Percentiles rank a stretch among this genome's conserved stretches.
phyloP scores from a whole-genome alignment of 2,797 vertebrate species.

The Apogon talboti region DNA sequence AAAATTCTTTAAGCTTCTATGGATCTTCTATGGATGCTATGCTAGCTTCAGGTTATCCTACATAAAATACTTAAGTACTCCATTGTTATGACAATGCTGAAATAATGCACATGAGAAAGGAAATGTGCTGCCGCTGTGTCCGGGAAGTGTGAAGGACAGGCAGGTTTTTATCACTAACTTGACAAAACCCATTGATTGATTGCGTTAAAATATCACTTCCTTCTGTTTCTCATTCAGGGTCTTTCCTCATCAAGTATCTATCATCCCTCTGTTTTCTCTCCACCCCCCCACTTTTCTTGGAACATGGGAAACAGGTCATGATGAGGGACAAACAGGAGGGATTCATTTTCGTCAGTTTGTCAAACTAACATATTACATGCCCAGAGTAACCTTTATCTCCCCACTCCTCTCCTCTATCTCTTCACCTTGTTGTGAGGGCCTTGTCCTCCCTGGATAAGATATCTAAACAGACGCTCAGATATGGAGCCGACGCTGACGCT shows the following conservation, averaged over 20 bases:
- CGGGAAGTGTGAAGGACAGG: conserved; percentile 17
- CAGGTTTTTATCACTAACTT: conserved; percentile 16
- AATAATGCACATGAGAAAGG: conserved; percentile 15
- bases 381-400: conserved; percentile 24
- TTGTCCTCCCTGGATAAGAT: not conserved
- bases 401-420: conserved; percentile 6
- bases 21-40: too few species aligned
- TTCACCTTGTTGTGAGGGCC: not conserved
- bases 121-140: conserved; percentile 12
- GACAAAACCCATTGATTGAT: conserved; percentile 20
- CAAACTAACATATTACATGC: conserved; percentile 23
- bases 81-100: too few species aligned
- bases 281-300: conserved; percentile 4
- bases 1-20: too few species aligned
- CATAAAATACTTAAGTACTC: too few species aligned
- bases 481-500: not conserved
- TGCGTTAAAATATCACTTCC: not conserved
- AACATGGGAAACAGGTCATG: conserved; percentile 68
- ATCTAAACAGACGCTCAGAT: conserved; percentile 17
- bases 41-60: too few species aligned
- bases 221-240: conserved; percentile 16
- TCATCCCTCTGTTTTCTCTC: conserved; percentile 56
- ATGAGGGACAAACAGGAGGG: conserved; percentile 25
- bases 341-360: conserved; percentile 41
- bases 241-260: conserved; percentile 70